Evolutionary conservation across 2,797 vertebrate species (phyloP), one percentile per base, ranked within the genome.

Genomic region (Otus scops): DNA sequence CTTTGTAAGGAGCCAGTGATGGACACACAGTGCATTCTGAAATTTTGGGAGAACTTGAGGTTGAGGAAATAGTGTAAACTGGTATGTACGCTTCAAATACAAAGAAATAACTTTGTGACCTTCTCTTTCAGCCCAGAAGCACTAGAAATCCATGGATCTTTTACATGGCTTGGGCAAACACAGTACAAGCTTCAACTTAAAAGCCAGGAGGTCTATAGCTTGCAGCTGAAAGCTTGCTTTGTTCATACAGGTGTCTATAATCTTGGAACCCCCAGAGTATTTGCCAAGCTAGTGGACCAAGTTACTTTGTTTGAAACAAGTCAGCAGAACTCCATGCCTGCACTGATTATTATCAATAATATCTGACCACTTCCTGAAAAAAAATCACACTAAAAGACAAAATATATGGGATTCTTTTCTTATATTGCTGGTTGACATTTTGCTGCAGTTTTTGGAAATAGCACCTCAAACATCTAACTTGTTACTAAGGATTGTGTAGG

Each of bases 181-280:
- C 99, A 99, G 71, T 99, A 99, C 97, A 99, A 99, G 95, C 98
- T 99, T 91, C 98, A 98, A 36, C 98, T 99, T 71, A 97, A 98
- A 95, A 98, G 99, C 51, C 98, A 98, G 90, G 98, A 99, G 95
- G 98, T 99, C 19, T 97, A 97, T 85, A 98, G 98, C 81, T 96
- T 99, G 78, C 98, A 98, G 60, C 98, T 99, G 93, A 98, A 97
- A 65, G 99, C 99, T 71, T 99, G 99, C 93, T 99, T 99, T 39
- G 98, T 99, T 83, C 99, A 98, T 81, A 98, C 99, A 0, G 99
- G 99, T 39, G 99, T 99, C 89, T 99, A 99, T 98, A 99, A 99
- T 95, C 98, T 99, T 54, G 99, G 99, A 95, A 99, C 99, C 9
- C 98, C 98, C 5, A 98, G 99, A 45, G 98, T 99, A 65, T 99